Conservation (phyloP, 2,113 vertebrate species). For the Columba janthina region DNA sequence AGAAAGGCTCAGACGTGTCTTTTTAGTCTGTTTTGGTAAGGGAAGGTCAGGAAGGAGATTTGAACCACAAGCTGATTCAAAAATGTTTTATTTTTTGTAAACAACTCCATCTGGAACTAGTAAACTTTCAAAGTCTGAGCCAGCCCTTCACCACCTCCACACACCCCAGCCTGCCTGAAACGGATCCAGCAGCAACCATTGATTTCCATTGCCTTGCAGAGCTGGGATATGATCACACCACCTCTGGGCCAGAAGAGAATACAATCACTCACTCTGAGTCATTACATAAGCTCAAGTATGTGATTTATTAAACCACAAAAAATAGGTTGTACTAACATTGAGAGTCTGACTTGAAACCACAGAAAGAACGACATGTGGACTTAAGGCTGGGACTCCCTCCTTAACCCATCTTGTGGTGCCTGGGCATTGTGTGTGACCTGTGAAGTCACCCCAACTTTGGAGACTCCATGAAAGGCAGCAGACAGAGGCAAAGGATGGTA, state of each 20-base stretch:
- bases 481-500: background rate
- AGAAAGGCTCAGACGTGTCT: background rate
- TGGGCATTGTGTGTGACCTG: background rate
- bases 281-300: conserved; percentile 70
- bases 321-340: conserved; percentile 53
- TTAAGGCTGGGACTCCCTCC: conserved; percentile 48
- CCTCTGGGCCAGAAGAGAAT: conserved; percentile 67
- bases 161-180: conserved; percentile 60
- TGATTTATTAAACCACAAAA: conserved; percentile 76
- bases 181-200: conserved; percentile 53
- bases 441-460: conserved; percentile 3
- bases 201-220: conserved; percentile 66
- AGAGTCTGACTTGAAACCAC: conserved; percentile 67
- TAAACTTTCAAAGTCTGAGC: conserved; percentile 39
- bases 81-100: conserved; percentile 74
- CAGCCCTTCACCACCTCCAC: conserved; percentile 40
- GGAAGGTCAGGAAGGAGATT: conserved; percentile 45
- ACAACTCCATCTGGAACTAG: conserved; percentile 73
- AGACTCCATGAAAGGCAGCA: conserved; percentile 26
- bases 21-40: conserved; percentile 48
- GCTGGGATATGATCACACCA: conserved; percentile 59
- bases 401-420: conserved; percentile 35
- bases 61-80: conserved; percentile 54
- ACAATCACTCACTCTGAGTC: conserved; percentile 76
- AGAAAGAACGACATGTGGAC: conserved; percentile 32